Conservation (phyloP, 2,888 invertebrate species). For the Branchinecta sandiegonensis region DNA sequence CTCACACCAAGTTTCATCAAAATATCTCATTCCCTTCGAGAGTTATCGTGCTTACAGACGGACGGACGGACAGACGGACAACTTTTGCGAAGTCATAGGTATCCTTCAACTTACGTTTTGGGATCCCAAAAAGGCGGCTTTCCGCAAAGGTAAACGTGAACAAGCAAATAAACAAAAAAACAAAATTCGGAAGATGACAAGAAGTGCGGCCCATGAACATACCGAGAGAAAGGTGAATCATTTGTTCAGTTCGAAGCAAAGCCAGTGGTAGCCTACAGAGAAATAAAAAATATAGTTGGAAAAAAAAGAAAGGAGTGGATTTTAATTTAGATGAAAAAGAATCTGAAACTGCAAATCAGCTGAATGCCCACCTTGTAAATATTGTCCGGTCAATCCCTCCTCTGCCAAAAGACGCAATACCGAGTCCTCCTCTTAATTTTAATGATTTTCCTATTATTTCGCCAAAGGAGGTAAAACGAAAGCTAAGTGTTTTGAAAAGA, state of each 20-base stretch:
- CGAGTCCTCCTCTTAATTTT: constrained; percentile 6
- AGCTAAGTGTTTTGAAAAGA: constrained; percentile 7
- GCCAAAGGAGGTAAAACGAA: neutral
- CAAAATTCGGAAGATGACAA: constrained; percentile 2
- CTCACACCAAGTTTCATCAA: too few species aligned
- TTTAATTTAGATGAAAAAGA: constrained; percentile 6
- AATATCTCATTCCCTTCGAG: too few species aligned
- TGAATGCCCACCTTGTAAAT: neutral
- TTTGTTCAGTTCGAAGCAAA: neutral
- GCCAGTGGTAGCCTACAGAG: neutral
- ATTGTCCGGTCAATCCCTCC: constrained; percentile 5
- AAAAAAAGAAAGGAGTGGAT: constrained; percentile 1
- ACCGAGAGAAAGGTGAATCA: neutral
- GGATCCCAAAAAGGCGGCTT: neutral
- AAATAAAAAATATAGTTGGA: neutral
- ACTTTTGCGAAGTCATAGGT: too few species aligned
- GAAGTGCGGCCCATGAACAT: constrained; percentile 4
- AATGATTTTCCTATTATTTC: neutral
- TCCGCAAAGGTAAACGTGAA: constrained; percentile 5
- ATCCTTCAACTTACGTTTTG: too few species aligned
- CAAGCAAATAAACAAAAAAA: neutral
- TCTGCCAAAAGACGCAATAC: neutral
- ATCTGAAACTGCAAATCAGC: neutral
- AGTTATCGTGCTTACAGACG: too few species aligned
- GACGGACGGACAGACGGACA: too few species aligned